phyloP scores from a whole-genome alignment of 2,888 invertebrate species.

The Acanthacorydalis orientalis region DNA sequence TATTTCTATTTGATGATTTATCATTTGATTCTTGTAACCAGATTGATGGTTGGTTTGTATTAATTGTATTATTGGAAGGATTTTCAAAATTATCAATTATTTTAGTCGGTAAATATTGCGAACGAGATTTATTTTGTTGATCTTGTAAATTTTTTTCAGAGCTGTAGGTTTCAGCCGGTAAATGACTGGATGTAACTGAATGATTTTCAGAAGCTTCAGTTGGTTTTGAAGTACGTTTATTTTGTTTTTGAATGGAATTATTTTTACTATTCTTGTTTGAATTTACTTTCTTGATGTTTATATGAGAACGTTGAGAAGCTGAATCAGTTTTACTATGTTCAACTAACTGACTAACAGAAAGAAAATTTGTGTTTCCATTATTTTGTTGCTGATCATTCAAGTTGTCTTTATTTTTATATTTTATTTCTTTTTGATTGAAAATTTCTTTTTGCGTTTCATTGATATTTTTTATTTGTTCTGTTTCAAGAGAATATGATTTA shows the following conservation, averaged over 20 bases:
- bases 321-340: conserved; percentile 29
- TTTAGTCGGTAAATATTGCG: not conserved
- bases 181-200: not conserved
- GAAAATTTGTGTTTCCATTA: conserved; percentile 24
- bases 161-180: not conserved
- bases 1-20: not conserved
- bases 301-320: not conserved
- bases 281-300: not conserved
- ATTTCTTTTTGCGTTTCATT: conserved; percentile 6
- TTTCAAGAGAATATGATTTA: not conserved
- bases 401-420: conserved; percentile 1
- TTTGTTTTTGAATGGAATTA: not conserved
- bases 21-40: not conserved
- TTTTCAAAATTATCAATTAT: too few species aligned
- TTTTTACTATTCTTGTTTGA: not conserved
- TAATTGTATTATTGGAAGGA: too few species aligned
- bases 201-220: not conserved
- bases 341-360: conserved; percentile 47
- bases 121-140: not conserved
- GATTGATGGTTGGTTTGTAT: not conserved
- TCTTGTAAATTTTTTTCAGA: not conserved
- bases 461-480: conserved; percentile 3
- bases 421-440: conserved; percentile 7
- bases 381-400: not conserved
- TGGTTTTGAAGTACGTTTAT: not conserved